Conservation (phyloP, 1,140 invertebrate species). For the Caenorhabditis latens region DNA sequence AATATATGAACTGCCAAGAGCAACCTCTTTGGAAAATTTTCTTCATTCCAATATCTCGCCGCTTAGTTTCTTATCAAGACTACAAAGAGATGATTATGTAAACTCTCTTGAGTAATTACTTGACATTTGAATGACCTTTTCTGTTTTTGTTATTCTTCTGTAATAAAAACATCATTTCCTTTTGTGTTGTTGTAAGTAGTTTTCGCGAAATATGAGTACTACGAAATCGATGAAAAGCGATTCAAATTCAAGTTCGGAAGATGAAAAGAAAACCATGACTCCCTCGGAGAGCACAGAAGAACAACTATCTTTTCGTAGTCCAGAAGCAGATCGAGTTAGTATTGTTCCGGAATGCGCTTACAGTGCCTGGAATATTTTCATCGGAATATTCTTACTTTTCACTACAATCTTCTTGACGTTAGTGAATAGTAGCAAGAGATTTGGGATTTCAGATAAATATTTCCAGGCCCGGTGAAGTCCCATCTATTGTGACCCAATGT, state of each 20-base stretch:
- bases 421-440: background rate
- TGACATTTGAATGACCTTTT: background rate
- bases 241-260: slow-evolving; percentile 40
- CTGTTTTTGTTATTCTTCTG: background rate
- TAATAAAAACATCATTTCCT: background rate
- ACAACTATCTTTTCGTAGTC: background rate
- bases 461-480: background rate
- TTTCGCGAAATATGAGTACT: slow-evolving; percentile 13
- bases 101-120: background rate
- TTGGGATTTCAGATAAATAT: background rate
- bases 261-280: background rate
- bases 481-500: slow-evolving; percentile 32
- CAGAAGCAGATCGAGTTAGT: background rate
- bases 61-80: background rate
- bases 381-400: slow-evolving; percentile 14
- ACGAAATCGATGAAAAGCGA: slow-evolving; percentile 23
- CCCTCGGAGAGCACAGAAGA: background rate
- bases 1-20: slow-evolving; percentile 46
- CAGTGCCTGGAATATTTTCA: slow-evolving; percentile 26
- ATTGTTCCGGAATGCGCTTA: slow-evolving; percentile 8
- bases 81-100: slow-evolving; percentile 39
- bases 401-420: slow-evolving; percentile 24
- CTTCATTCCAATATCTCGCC: slow-evolving; percentile 5
- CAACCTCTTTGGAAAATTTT: slow-evolving; percentile 15
- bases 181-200: background rate